A percentile compares a stretch with the other conserved stretches of the same genome.
Conservation (phyloP, 1,140 invertebrate genomes). For the Conopomorpha cramerella region DNA sequence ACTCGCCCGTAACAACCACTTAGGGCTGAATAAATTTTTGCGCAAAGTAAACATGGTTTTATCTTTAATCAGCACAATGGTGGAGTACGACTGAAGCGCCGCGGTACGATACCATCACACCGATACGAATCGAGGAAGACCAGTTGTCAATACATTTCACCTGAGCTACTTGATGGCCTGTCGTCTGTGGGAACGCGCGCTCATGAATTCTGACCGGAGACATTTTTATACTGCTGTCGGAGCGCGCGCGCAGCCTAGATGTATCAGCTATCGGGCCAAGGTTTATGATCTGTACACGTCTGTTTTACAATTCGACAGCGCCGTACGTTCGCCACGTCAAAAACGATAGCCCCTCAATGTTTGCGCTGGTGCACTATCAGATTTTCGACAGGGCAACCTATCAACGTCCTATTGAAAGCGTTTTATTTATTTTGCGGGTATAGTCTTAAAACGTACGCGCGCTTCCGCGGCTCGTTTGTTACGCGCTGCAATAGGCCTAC, state of each 20-base stretch:
- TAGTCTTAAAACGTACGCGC: too few species aligned
- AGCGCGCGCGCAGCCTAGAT: slow-evolving; percentile 22
- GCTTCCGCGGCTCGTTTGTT: too few species aligned
- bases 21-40: slow-evolving; percentile 46
- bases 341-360: too few species aligned
- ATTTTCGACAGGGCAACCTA: too few species aligned
- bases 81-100: slow-evolving; percentile 43
- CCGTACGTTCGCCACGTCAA: too few species aligned
- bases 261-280: slow-evolving; percentile 19
- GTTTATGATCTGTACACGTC: slow-evolving; percentile 21
- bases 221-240: slow-evolving; percentile 48
- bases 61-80: slow-evolving; percentile 48
- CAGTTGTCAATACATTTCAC: slow-evolving; percentile 58
- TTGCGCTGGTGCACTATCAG: too few species aligned
- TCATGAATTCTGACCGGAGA: slow-evolving; percentile 44
- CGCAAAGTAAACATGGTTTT: slow-evolving; percentile 52
- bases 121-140: slow-evolving; percentile 58
- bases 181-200: slow-evolving; percentile 36
- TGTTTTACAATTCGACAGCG: too few species aligned
- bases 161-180: slow-evolving; percentile 36
- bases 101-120: slow-evolving; percentile 47
- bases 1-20: slow-evolving; percentile 38
- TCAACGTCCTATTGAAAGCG: too few species aligned
- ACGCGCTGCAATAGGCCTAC: too few species aligned
- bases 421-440: too few species aligned